A percentile compares a stretch with the other conserved stretches of the same genome.
Evolutionary conservation across 1,140 invertebrate genomes (phyloP).

Genomic region (Hermetia illucens): DNA sequence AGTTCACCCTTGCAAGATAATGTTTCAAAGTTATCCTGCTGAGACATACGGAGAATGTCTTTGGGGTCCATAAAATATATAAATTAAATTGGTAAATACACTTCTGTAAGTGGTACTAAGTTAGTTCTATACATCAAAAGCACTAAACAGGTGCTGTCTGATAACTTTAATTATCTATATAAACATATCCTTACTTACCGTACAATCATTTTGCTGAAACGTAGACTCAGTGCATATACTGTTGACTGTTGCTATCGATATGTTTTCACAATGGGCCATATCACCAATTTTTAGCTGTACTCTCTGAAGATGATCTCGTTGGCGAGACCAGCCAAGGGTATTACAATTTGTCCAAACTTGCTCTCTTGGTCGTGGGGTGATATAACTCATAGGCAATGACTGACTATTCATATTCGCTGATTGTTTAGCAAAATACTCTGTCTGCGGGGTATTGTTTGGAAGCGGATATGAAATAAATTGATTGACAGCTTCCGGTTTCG

Average conservation of each 20-base stretch:
- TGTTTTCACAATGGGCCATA: constrained; percentile 69
- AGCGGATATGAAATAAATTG: constrained; percentile 18
- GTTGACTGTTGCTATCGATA: constrained; percentile 67
- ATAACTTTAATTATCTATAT: neutral
- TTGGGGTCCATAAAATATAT: too few species aligned
- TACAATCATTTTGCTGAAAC: constrained; percentile 63
- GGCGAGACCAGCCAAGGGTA: constrained; percentile 68
- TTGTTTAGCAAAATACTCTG: constrained; percentile 15
- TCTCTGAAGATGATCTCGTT: constrained; percentile 61
- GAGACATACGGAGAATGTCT: too few species aligned
- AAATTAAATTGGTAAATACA: too few species aligned
- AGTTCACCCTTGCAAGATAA: too few species aligned
- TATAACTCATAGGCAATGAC: neutral
- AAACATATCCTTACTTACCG: constrained; percentile 40
- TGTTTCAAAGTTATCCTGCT: too few species aligned
- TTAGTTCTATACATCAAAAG: too few species aligned
- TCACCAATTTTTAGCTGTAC: constrained; percentile 54
- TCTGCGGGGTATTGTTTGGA: constrained; percentile 21
- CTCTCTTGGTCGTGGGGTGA: constrained; percentile 6
- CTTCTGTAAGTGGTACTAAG: too few species aligned
- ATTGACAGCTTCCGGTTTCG: constrained; percentile 20
- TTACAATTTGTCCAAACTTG: constrained; percentile 47
- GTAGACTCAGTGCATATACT: constrained; percentile 69
- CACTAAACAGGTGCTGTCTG: too few species aligned
- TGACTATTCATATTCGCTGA: constrained; percentile 1